These are phyloP conservation scores for Poeciliopsis gracilis DNA, from an alignment of 2,797 vertebrate species.

Conservation along the genomic window DNA sequence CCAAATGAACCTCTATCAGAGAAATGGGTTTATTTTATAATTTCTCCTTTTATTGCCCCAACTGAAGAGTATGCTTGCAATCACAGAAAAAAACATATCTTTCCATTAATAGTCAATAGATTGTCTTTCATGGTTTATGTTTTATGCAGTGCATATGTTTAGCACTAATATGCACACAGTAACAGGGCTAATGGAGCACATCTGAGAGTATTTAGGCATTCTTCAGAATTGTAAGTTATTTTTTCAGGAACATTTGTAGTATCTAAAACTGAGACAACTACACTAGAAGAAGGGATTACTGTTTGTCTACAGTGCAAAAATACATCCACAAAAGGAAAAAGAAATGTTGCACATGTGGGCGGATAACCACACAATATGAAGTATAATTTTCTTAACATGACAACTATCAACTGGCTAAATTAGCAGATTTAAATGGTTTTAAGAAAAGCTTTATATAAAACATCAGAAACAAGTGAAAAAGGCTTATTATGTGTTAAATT, in stretches of 20 bases:
- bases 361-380: conserved; percentile 49
- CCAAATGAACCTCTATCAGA: conserved; percentile 76
- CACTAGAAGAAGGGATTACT: neutral
- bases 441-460: conserved; percentile 32
- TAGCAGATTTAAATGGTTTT: conserved; percentile 19
- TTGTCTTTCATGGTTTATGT: conserved; percentile 22
- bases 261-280: neutral
- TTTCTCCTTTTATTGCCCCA: conserved; percentile 22
- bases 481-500: neutral
- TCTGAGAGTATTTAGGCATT: neutral
- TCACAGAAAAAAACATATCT: conserved; percentile 41
- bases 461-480: conserved; percentile 1
- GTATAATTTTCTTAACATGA: conserved; percentile 44
- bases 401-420: conserved; percentile 38
- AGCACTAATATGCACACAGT: conserved; percentile 2
- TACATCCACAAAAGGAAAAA: conserved; percentile 1
- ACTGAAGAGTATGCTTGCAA: conserved; percentile 39
- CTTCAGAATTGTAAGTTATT: neutral
- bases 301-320: neutral
- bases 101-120: conserved; percentile 29
- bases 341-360: conserved; percentile 34
- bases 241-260: neutral
- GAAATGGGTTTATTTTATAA: conserved; percentile 60
- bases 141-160: conserved; percentile 19
- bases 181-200: neutral